These are phyloP conservation scores for Tauraco erythrolophus DNA, from an alignment of 2,113 vertebrate species.

Conservation along the genomic window DNA sequence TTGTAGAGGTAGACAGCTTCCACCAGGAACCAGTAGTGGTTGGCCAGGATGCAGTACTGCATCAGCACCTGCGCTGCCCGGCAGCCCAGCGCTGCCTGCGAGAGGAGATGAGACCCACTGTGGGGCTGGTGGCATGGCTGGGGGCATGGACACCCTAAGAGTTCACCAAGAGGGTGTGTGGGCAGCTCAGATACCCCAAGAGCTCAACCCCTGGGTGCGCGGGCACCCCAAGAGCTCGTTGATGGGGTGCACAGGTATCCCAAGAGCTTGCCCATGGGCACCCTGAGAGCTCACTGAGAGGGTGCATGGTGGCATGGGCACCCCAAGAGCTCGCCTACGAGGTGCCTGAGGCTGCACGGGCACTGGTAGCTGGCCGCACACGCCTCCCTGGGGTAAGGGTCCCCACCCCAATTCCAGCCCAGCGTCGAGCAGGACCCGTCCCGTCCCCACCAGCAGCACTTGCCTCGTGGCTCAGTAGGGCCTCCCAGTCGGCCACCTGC, in stretches of 20 bases:
- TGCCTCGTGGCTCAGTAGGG: slow-evolving; percentile 80
- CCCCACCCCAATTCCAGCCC: background rate
- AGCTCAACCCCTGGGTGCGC: background rate
- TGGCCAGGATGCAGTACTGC: slow-evolving; percentile 88
- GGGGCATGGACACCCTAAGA: background rate
- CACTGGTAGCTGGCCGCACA: accelerated
- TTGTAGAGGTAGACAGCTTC: slow-evolving; percentile 86
- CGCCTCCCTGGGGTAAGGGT: accelerated
- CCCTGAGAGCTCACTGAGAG: background rate
- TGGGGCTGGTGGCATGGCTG: background rate
- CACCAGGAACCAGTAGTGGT: slow-evolving; percentile 88
- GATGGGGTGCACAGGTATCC: too few species aligned
- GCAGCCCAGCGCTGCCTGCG: slow-evolving; percentile 82
- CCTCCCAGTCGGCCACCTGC: slow-evolving; percentile 74
- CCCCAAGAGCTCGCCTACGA: background rate
- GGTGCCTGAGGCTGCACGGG: accelerated
- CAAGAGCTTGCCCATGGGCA: background rate
- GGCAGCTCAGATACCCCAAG: background rate
- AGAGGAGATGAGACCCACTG: accelerated
- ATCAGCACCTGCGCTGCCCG: slow-evolving; percentile 82
- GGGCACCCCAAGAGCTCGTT: background rate
- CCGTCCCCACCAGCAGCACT: background rate
- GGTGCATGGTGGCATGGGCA: too few species aligned
- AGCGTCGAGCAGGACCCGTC: too few species aligned
- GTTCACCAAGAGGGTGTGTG: background rate